Percentiles rank a stretch among this genome's conserved stretches.
Evolutionary conservation across 2,888 invertebrate species (phyloP).

Genomic region (Schrankia costaestrigalis): DNA sequence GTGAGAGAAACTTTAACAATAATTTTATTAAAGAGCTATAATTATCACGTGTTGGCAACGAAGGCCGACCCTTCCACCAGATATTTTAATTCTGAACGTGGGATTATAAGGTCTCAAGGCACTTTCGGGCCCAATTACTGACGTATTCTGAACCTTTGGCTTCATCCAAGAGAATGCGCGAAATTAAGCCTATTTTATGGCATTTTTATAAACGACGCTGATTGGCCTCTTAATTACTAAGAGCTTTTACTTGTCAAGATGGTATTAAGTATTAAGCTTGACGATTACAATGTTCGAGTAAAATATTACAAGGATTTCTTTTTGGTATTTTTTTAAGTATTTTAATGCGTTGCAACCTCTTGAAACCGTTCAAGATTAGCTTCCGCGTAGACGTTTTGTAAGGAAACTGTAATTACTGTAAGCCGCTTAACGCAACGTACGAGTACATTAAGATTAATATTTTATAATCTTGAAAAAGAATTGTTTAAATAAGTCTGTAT

Average conservation of each 20-base stretch:
- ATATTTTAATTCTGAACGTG: slow-evolving; percentile 45
- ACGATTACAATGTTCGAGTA: background rate
- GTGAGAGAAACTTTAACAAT: slow-evolving; percentile 9
- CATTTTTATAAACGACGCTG: slow-evolving; percentile 13
- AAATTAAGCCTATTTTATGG: slow-evolving; percentile 17
- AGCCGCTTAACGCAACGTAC: too few species aligned
- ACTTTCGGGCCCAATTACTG: slow-evolving; percentile 41
- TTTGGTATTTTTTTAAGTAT: background rate
- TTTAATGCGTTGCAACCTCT: background rate
- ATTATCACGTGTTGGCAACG: slow-evolving; percentile 27
- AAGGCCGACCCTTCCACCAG: slow-evolving; percentile 16
- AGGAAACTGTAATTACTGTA: too few species aligned
- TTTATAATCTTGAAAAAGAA: too few species aligned
- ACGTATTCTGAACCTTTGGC: slow-evolving; percentile 18
- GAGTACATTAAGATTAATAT: too few species aligned
- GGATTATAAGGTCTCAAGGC: slow-evolving; percentile 42
- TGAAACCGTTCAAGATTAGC: too few species aligned
- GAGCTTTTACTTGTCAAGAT: slow-evolving; percentile 11
- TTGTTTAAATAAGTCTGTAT: too few species aligned
- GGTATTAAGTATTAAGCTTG: slow-evolving; percentile 6
- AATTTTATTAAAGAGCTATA: slow-evolving; percentile 19
- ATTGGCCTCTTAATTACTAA: slow-evolving; percentile 14
- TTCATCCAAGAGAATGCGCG: slow-evolving; percentile 20
- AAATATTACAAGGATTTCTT: background rate
- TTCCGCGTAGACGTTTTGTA: too few species aligned